These are phyloP conservation scores for Drosophila leontia DNA, from an alignment of 1,140 invertebrate species.

Conservation along the genomic window DNA sequence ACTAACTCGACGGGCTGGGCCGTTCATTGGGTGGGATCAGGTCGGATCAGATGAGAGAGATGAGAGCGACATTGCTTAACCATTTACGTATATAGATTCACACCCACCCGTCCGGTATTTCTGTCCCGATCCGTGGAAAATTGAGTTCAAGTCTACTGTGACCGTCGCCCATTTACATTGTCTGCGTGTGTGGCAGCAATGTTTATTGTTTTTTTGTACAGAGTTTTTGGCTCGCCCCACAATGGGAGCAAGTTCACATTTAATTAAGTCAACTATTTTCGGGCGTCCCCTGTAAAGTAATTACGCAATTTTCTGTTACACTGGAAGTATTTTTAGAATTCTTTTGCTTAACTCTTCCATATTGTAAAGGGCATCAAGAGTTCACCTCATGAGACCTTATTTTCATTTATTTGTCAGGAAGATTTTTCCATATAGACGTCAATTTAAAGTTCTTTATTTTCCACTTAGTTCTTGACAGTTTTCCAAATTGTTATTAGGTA, in stretches of 20 bases:
- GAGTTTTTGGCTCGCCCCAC: conserved; percentile 45
- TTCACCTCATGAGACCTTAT: neutral
- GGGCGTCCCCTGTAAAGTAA: conserved; percentile 29
- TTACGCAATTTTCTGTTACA: conserved; percentile 57
- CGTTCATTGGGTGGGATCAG: conserved; percentile 12
- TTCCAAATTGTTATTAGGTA: neutral
- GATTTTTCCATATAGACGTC: neutral
- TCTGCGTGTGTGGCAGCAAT: conserved; percentile 51
- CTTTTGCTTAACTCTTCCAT: neutral
- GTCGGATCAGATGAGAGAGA: conserved; percentile 22
- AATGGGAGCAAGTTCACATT: conserved; percentile 72
- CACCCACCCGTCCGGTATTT: conserved; percentile 26
- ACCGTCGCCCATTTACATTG: conserved; percentile 15
- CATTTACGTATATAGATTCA: conserved; percentile 12
- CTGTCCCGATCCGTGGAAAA: conserved; percentile 28
- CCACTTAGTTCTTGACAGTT: neutral
- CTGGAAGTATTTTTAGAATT: neutral
- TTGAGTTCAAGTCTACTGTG: conserved; percentile 68
- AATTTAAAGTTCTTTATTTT: neutral
- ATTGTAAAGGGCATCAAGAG: neutral
- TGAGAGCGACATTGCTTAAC: conserved; percentile 19
- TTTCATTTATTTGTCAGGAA: no score
- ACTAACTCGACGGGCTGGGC: conserved; percentile 23
- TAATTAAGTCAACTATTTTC: conserved; percentile 71
- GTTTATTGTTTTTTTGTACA: conserved; percentile 8